A percentile compares a stretch with the other conserved stretches of the same genome.
These are phyloP conservation scores for Poicephalus meyeri DNA, from an alignment of 2,113 vertebrate species.

Conservation along the genomic window DNA sequence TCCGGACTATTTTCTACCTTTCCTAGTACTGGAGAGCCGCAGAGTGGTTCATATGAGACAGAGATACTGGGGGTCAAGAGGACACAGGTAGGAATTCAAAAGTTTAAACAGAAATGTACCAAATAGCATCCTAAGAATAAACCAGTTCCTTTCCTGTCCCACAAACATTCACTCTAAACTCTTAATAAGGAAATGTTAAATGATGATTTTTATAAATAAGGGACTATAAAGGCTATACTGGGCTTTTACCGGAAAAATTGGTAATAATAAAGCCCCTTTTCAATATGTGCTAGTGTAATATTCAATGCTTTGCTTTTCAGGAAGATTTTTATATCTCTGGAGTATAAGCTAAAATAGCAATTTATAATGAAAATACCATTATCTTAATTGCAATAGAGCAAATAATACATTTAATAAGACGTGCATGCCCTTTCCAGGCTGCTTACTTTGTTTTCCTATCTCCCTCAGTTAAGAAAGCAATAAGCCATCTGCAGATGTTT, in stretches of 20 bases:
- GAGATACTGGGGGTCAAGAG: background rate
- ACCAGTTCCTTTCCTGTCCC: background rate
- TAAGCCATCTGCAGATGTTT: conserved; percentile 50
- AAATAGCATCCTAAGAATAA: background rate
- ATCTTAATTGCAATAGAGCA: background rate
- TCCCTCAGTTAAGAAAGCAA: background rate
- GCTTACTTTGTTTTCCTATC: background rate
- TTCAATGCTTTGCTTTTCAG: background rate
- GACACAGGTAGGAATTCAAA: background rate
- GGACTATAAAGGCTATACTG: background rate
- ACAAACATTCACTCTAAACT: background rate
- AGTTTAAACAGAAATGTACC: background rate
- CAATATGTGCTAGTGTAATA: background rate
- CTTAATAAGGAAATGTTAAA: background rate
- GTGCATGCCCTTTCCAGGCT: background rate
- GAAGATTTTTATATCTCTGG: background rate
- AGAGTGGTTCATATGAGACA: background rate
- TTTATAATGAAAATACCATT: background rate
- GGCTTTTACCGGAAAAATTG: background rate
- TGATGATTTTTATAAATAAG: background rate
- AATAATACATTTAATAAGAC: background rate
- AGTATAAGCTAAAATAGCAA: background rate
- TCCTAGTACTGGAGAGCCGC: background rate
- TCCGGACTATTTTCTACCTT: background rate
- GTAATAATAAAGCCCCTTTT: background rate